Evolutionary conservation across 2,797 vertebrate species (phyloP).

Genomic region (Ficedula albicollis): DNA sequence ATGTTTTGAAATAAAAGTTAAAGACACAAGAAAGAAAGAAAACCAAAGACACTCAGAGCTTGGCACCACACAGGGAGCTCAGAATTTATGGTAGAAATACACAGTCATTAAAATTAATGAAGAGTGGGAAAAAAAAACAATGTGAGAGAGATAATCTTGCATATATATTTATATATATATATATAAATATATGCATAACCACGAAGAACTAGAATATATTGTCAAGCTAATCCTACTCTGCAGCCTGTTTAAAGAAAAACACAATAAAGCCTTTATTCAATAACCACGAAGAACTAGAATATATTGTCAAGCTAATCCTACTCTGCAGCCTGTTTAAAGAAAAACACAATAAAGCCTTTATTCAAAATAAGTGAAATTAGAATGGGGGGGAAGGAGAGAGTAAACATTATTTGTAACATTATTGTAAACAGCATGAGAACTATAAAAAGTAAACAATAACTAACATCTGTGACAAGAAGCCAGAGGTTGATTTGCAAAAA

Average conservation of each 20-base stretch:
- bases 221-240: not conserved
- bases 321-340: not conserved
- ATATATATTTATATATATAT: too few species aligned
- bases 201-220: not conserved
- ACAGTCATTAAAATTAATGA: not conserved
- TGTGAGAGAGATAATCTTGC: not conserved
- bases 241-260: not conserved
- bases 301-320: not conserved
- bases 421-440: not conserved
- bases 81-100: not conserved
- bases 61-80: not conserved
- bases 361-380: not conserved
- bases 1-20: not conserved
- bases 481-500: not conserved
- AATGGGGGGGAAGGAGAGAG: not conserved
- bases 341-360: not conserved
- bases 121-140: not conserved
- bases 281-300: not conserved
- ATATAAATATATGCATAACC: not conserved
- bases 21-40: not conserved
- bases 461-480: not conserved
- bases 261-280: not conserved
- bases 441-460: not conserved
- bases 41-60: not conserved
- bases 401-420: not conserved